phyloP scores from a whole-genome alignment of 2,888 invertebrate genomes.

The Lasioglossum vierecki region DNA sequence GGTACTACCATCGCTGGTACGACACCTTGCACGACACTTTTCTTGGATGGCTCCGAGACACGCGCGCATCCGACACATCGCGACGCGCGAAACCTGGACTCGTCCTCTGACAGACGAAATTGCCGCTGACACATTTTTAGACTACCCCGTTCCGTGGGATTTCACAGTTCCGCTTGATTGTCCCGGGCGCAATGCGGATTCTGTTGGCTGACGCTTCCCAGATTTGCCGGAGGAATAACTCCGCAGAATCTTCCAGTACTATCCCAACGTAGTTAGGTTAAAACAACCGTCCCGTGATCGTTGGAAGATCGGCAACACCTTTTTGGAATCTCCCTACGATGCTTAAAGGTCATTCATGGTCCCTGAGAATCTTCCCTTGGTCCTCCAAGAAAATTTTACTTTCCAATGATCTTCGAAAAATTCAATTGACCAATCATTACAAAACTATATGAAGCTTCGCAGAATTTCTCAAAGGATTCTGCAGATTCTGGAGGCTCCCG shows the following conservation, averaged over 20 bases:
- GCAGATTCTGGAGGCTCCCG: not conserved
- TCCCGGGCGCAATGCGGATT: conserved; percentile 5
- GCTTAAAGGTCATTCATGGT: not conserved
- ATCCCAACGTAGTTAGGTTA: not conserved
- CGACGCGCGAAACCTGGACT: not conserved
- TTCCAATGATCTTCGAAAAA: no score
- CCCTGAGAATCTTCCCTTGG: not conserved
- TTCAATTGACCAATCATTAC: no score
- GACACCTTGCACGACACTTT: conserved; percentile 24
- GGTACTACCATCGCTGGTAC: conserved; percentile 37
- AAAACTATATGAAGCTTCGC: not conserved
- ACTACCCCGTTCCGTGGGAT: not conserved
- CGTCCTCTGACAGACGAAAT: not conserved
- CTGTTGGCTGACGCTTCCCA: not conserved
- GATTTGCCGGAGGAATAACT: not conserved
- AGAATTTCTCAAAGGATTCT: not conserved
- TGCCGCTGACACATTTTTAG: conserved; percentile 5
- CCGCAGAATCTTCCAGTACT: not conserved
- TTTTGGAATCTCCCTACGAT: not conserved
- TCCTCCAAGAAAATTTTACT: not conserved
- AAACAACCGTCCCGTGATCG: not conserved
- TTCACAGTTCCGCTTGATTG: conserved; percentile 9
- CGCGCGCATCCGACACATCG: not conserved
- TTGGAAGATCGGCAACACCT: not conserved
- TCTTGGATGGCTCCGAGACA: conserved; percentile 3